These are phyloP conservation scores for Kryptolebias ocellatus DNA, from an alignment of 2,797 vertebrate genomes.

Conservation along the genomic window DNA sequence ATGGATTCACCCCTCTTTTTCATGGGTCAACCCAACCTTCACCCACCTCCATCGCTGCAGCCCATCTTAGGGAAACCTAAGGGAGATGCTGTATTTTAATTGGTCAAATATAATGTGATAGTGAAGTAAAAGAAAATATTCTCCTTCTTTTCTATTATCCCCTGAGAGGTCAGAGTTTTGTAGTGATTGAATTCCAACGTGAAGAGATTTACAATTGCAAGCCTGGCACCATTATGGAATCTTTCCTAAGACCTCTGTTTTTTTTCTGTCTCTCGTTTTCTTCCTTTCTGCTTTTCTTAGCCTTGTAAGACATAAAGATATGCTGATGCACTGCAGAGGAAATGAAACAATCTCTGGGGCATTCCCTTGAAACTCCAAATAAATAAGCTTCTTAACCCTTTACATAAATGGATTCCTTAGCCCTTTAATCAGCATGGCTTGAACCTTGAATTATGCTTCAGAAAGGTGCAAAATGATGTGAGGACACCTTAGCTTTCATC, in stretches of 20 bases:
- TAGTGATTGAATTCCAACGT: constrained; percentile 63
- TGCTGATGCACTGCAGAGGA: constrained; percentile 63
- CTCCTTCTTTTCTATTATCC: constrained; percentile 10
- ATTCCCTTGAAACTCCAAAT: constrained; percentile 71
- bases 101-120: constrained; percentile 18
- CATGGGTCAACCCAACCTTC: constrained; percentile 1
- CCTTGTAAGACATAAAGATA: constrained; percentile 47
- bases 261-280: constrained; percentile 20
- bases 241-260: constrained; percentile 31
- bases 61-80: constrained; percentile 9
- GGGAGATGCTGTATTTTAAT: constrained; percentile 28
- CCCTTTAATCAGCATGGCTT: constrained; percentile 28
- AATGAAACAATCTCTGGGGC: constrained; percentile 51
- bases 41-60: not conserved
- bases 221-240: constrained; percentile 31
- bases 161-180: constrained; percentile 33
- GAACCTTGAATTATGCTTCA: constrained; percentile 44
- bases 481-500: constrained; percentile 32
- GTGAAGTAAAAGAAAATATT: constrained; percentile 20
- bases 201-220: constrained; percentile 64
- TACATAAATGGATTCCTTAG: constrained; percentile 70
- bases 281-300: constrained; percentile 7
- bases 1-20: constrained; percentile 19
- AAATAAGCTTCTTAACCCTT: constrained; percentile 67
- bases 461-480: constrained; percentile 25